Evolutionary conservation across 2,888 invertebrate genomes (phyloP).

Genomic region (Lasioglossum pauxillum): DNA sequence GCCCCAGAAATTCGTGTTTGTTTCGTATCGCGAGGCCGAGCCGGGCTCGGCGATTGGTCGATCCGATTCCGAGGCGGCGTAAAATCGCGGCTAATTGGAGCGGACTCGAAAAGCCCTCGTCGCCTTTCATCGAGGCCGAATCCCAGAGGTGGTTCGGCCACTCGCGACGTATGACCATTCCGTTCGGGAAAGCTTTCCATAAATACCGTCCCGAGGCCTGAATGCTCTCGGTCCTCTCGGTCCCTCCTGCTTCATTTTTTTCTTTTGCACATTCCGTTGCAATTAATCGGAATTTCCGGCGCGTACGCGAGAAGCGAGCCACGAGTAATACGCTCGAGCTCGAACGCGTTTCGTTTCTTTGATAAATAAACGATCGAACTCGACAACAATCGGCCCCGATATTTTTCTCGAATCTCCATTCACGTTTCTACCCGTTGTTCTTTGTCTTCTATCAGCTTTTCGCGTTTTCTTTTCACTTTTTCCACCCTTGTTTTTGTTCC

Average conservation of each 20-base stretch:
- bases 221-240: neutral
- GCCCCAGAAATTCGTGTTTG: slow-evolving; percentile 7
- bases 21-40: neutral
- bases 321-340: slow-evolving; percentile 27
- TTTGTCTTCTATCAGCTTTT: neutral
- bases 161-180: slow-evolving; percentile 32
- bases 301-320: slow-evolving; percentile 22
- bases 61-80: slow-evolving; percentile 37
- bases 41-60: neutral
- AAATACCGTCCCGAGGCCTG: slow-evolving; percentile 26
- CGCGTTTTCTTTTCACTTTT: neutral
- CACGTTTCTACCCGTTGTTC: neutral
- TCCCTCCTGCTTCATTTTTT: neutral
- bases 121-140: slow-evolving; percentile 35
- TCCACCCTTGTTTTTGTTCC: neutral
- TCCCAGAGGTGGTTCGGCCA: neutral
- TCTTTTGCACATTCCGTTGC: neutral
- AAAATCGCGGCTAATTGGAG: slow-evolving; percentile 66
- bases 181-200: slow-evolving; percentile 30
- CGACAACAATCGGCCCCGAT: neutral
- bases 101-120: slow-evolving; percentile 50
- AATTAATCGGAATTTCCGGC: slow-evolving; percentile 35
- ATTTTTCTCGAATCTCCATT: slow-evolving; percentile 9
- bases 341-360: neutral
- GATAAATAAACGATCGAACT: slow-evolving; percentile 8